phyloP scores from a whole-genome alignment of 2,113 vertebrate species.

The Bubo scandiacus region DNA sequence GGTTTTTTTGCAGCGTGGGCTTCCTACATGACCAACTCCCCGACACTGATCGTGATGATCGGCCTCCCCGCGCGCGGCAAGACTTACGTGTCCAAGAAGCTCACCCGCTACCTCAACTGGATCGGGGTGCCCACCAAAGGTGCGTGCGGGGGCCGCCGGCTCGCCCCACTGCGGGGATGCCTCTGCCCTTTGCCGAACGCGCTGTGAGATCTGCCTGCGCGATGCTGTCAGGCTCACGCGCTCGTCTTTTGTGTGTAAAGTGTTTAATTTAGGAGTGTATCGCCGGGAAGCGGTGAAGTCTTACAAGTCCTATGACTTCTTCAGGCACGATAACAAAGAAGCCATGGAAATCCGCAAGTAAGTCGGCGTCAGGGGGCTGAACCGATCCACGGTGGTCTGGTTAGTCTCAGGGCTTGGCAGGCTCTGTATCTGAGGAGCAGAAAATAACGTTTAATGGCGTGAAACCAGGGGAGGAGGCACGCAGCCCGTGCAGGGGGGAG shows the following conservation, averaged over 20 bases:
- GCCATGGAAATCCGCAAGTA: constrained; percentile 98
- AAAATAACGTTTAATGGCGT: rapidly evolving
- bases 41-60: constrained; percentile 96
- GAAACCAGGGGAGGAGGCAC: neutral
- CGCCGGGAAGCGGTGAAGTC: constrained; percentile 90
- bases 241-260: constrained; percentile 60
- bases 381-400: rapidly evolving
- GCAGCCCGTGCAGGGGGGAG: neutral
- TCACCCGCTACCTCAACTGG: constrained; percentile 98
- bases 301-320: constrained; percentile 97
- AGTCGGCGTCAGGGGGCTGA: neutral
- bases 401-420: neutral
- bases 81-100: constrained; percentile 97
- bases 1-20: constrained; percentile 84
- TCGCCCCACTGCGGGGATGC: rapidly evolving
- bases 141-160: constrained; percentile 1
- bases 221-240: rapidly evolving
- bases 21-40: constrained; percentile 97
- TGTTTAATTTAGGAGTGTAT: constrained; percentile 97
- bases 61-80: constrained; percentile 91
- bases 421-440: neutral
- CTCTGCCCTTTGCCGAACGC: neutral
- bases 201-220: rapidly evolving
- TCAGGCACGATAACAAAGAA: constrained; percentile 94
- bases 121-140: constrained; percentile 97